phyloP scores from a whole-genome alignment of 2,797 vertebrate genomes.

The Myotis planiceps region DNA sequence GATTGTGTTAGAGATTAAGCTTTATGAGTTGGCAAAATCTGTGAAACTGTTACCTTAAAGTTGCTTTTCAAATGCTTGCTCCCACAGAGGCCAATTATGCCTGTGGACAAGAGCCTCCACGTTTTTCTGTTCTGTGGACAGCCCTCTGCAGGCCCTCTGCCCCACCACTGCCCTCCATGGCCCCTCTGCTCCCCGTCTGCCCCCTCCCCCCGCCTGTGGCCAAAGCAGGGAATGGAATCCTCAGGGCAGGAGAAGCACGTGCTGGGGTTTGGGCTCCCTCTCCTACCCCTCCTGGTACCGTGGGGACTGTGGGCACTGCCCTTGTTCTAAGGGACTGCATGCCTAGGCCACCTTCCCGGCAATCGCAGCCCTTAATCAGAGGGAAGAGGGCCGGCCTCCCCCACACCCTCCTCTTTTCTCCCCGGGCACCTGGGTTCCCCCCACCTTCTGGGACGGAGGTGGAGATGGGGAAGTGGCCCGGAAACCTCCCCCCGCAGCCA shows the following conservation, averaged over 20 bases:
- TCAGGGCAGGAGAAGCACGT: not conserved
- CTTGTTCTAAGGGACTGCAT: not conserved
- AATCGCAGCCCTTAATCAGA: not conserved
- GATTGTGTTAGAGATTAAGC: not conserved
- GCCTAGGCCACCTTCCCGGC: not conserved
- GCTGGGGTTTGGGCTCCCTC: not conserved
- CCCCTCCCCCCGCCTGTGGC: not conserved
- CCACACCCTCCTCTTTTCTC: not conserved
- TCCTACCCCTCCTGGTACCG: rapidly evolving
- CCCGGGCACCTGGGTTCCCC: not conserved
- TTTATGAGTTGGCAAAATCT: constrained; percentile 10
- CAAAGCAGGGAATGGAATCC: not conserved
- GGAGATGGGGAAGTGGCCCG: not conserved
- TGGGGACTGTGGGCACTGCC: not conserved
- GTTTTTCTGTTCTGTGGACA: not conserved
- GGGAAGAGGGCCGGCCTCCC: not conserved
- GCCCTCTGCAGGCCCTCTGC: too few relatives aligned
- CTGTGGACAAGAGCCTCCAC: rapidly evolving
- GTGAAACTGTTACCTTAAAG: not conserved
- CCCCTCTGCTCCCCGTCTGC: not conserved
- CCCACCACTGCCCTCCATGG: not conserved
- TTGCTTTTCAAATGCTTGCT: not conserved
- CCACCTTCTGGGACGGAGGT: not conserved
- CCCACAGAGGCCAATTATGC: not conserved
- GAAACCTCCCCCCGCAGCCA: rapidly evolving